Base-by-base conservation (phyloP, 2,888 invertebrate species). In the Parnassius mnemosyne region DNA sequence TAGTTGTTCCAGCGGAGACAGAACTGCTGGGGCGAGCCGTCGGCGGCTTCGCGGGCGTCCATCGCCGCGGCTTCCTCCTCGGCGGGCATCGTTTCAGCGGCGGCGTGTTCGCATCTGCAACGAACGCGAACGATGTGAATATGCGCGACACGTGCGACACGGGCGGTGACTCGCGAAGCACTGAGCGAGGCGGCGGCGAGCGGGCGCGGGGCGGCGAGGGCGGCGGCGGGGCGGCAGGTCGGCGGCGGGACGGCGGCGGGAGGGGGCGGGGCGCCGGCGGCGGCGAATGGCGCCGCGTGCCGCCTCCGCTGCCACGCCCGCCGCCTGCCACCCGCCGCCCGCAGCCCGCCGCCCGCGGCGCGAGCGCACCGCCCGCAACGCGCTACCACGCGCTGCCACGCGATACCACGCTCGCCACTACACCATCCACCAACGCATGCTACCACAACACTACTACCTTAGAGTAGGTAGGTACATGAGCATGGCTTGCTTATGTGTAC, bases 1-100 rank as follows among this genome's bases (percentile, higher is more conserved):
- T 97, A 97, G 88, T 97, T 97, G 93, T 97, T 97, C 97, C 97
- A 97, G 69, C 97, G 94, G 77, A 97, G 92, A 86, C 97, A 97
- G 89, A 97, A 97, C 84, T 97, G 97, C 92, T 97, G 97, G 92
- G 96, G 96, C 80, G 95, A 95, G 73, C 83, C 87, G 72, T 83
- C 82, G 75, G 73, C 78, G 70, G 77, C 72, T 60, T 87, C 89
- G 73, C 86, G 85, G 79, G 84, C 82, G 80, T 88, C 88, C 89
- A 72, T 73, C 71, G 82, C 82, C 81, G 84, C 84, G 79, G 87
- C 82, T 75, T 89, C 89, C 78, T 89, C 89, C 84, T 89, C 89
- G 80, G 89, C 88, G 81, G 89, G 90, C 89, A 91, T 89, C 75
- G 73, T 74, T 81, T 79, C 71, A 80, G 74, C 78, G 75, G 74